phyloP scores from a whole-genome alignment of 2,888 invertebrate species.

The Tachina lurida region DNA sequence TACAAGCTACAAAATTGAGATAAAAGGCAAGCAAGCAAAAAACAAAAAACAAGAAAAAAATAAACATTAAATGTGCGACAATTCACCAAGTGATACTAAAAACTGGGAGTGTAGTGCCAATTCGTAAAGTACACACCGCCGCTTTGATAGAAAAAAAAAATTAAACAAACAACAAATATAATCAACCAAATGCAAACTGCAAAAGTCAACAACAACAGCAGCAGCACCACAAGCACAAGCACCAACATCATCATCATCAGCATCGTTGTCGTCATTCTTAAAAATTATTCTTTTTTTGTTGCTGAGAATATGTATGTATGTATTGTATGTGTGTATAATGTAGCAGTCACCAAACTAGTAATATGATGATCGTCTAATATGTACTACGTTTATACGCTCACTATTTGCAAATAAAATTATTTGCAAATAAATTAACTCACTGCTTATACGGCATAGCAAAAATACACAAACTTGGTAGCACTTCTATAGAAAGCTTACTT shows the following conservation, averaged over 20 bases:
- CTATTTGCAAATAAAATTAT: no score
- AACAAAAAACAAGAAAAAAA: conserved; percentile 14
- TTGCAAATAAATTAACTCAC: no score
- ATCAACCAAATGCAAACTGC: conserved; percentile 60
- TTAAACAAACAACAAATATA: conserved; percentile 46
- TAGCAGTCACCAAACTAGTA: not conserved
- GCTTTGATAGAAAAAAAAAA: conserved; percentile 35
- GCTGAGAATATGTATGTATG: not conserved
- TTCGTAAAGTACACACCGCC: conserved; percentile 54
- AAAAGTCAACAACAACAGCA: conserved; percentile 62
- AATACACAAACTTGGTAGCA: no score
- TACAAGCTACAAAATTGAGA: conserved; percentile 55
- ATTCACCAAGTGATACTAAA: conserved; percentile 43
- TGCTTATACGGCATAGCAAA: no score
- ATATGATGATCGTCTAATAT: not conserved
- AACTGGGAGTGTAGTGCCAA: conserved; percentile 68
- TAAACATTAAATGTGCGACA: conserved; percentile 44
- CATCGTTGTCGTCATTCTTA: conserved; percentile 3
- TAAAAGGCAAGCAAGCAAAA: conserved; percentile 42
- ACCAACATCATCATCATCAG: conserved; percentile 18
- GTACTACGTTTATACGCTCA: no score
- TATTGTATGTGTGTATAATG: no score
- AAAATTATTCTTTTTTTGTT: conserved; percentile 12
- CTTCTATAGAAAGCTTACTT: no score
- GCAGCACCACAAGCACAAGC: conserved; percentile 7